These are phyloP conservation scores for Campoplex nolae DNA, from an alignment of 2,888 invertebrate genomes.

Conservation along the genomic window DNA sequence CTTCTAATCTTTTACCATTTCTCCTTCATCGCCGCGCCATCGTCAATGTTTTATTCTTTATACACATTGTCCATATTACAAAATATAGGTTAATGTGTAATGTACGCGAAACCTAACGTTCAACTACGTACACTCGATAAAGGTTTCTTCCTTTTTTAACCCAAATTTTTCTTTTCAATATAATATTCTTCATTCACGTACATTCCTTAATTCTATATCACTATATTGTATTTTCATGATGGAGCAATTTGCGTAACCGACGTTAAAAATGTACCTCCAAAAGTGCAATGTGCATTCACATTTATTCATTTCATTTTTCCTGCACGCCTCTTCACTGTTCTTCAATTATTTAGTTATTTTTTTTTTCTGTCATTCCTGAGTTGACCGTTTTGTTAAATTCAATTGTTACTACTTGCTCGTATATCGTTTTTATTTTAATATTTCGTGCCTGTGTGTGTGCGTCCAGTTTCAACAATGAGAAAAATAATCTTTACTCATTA, in stretches of 20 bases:
- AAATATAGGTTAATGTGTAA: slow-evolving; percentile 81
- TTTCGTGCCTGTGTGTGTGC: slow-evolving; percentile 33
- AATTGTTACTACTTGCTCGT: slow-evolving; percentile 27
- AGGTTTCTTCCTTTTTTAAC: slow-evolving; percentile 34
- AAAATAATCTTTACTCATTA: slow-evolving; percentile 48
- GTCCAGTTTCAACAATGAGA: slow-evolving; percentile 45
- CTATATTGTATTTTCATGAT: slow-evolving; percentile 68
- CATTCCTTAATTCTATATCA: slow-evolving; percentile 66
- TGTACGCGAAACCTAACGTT: slow-evolving; percentile 71
- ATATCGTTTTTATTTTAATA: background rate
- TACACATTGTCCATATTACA: slow-evolving; percentile 80
- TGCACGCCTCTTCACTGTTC: background rate
- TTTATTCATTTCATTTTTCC: background rate
- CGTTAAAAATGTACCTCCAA: slow-evolving; percentile 60
- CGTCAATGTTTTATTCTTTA: slow-evolving; percentile 64
- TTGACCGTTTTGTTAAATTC: slow-evolving; percentile 48
- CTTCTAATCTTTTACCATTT: background rate
- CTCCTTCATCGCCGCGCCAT: slow-evolving; percentile 61
- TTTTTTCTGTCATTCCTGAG: slow-evolving; percentile 54
- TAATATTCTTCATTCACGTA: slow-evolving; percentile 33
- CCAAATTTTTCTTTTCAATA: slow-evolving; percentile 30
- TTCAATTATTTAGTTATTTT: background rate
- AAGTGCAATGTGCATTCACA: slow-evolving; percentile 47
- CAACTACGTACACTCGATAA: slow-evolving; percentile 65
- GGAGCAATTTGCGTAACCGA: slow-evolving; percentile 62